These are phyloP conservation scores for Astatotilapia flaviijosephi DNA, from an alignment of 2,113 vertebrate species.

Conservation along the genomic window DNA sequence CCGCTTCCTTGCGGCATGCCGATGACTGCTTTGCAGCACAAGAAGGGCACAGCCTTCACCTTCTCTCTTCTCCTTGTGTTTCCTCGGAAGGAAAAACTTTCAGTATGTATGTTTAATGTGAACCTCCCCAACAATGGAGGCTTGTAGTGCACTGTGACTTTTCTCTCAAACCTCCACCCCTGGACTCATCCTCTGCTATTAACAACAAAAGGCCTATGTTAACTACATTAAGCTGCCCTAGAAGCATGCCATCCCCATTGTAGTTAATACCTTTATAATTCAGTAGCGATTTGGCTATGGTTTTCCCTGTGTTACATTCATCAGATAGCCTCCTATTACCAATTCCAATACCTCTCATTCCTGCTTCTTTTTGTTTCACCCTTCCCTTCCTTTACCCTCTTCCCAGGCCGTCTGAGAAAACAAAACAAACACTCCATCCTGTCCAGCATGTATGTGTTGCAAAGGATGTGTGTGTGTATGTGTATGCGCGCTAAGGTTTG, in stretches of 20 bases:
- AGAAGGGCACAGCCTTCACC: neutral
- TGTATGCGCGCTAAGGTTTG: conserved; percentile 12
- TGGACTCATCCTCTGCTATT: conserved; percentile 50
- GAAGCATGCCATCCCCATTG: conserved; percentile 63
- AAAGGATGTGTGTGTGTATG: neutral
- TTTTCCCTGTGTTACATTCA: conserved; percentile 12
- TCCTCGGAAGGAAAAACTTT: neutral
- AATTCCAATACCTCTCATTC: neutral
- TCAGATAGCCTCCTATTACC: neutral
- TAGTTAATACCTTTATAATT: conserved; percentile 61
- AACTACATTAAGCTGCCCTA: conserved; percentile 68
- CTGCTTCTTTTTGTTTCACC: conserved; percentile 3
- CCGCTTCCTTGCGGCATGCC: neutral
- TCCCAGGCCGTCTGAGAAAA: conserved; percentile 49
- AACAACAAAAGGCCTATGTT: conserved; percentile 59
- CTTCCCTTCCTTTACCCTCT: neutral
- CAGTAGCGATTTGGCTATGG: conserved; percentile 61
- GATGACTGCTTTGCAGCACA: neutral
- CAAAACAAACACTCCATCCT: conserved; percentile 67
- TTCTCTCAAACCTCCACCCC: conserved; percentile 35
- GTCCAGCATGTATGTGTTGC: conserved; percentile 32
- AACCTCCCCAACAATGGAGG: conserved; percentile 22
- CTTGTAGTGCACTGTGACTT: conserved; percentile 52
- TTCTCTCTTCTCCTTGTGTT: neutral
- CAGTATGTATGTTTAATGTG: conserved; percentile 16